A percentile compares a stretch with the other conserved stretches of the same genome.
These are phyloP conservation scores for Lathamus discolor DNA, from an alignment of 2,113 vertebrate species.

Conservation along the genomic window DNA sequence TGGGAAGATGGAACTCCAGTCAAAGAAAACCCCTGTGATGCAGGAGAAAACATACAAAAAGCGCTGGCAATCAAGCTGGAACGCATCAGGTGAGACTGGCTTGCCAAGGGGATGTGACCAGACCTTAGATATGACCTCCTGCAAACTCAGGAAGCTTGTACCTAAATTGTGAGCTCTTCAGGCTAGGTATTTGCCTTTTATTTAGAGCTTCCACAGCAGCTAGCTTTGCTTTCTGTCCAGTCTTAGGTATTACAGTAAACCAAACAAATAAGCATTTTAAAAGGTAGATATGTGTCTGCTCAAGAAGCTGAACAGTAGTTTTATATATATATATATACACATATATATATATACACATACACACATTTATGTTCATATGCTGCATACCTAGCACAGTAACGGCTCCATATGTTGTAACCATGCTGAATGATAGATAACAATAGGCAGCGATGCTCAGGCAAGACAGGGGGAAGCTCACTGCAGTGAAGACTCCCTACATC, in stretches of 20 bases:
- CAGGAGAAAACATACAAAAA: background rate
- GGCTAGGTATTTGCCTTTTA: background rate
- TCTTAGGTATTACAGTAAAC: background rate
- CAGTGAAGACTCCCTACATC: background rate
- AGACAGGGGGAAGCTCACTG: background rate
- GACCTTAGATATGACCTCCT: background rate
- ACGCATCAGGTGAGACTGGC: background rate
- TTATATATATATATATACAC: background rate
- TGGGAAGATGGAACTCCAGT: background rate
- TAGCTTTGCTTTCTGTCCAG: background rate
- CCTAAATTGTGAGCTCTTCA: background rate
- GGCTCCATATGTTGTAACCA: background rate
- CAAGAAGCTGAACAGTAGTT: background rate
- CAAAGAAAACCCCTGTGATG: background rate
- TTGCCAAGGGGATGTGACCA: background rate
- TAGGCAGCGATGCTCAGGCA: background rate
- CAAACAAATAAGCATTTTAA: background rate
- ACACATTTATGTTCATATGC: rapidly evolving
- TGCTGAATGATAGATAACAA: background rate
- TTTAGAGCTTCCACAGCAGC: background rate
- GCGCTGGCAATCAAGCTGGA: background rate
- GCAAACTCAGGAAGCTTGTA: background rate
- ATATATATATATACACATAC: too few species aligned
- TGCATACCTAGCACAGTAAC: background rate
- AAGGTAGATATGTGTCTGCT: background rate